phyloP scores from a whole-genome alignment of 2,888 invertebrate species.

The Andrena fulva region DNA sequence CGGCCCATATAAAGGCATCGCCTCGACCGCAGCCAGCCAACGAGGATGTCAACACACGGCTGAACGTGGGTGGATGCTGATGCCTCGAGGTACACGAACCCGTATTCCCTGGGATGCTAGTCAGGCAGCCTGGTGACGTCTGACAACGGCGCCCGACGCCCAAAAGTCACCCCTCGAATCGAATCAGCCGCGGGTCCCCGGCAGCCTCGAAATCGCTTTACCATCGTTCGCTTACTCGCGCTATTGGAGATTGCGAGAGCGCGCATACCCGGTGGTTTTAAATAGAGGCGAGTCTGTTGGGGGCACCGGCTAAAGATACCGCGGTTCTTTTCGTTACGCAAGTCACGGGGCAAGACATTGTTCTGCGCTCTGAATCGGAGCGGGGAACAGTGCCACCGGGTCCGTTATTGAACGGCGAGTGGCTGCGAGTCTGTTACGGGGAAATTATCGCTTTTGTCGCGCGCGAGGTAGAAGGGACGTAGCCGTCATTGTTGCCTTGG shows the following conservation, averaged over 20 bases:
- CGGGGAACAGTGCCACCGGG: not conserved
- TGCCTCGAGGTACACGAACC: slow-evolving; percentile 29
- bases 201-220: not conserved
- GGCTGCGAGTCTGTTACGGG: not conserved
- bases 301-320: too few relatives aligned
- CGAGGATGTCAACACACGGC: slow-evolving; percentile 66
- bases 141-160: not conserved
- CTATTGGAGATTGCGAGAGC: too few relatives aligned
- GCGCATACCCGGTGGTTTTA: too few relatives aligned
- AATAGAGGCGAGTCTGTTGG: too few relatives aligned
- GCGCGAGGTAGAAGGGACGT: not conserved
- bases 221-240: too few relatives aligned
- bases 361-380: not conserved
- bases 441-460: not conserved
- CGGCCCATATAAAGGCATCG: slow-evolving; percentile 61
- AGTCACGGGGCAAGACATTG: too few relatives aligned
- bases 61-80: slow-evolving; percentile 55
- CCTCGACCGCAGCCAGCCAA: slow-evolving; percentile 43
- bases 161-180: slow-evolving; percentile 14
- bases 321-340: too few relatives aligned
- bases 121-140: not conserved
- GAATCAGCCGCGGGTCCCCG: not conserved
- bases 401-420: not conserved
- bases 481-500: not conserved
- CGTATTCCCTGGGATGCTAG: slow-evolving; percentile 10